Evolutionary conservation across 2,888 invertebrate species (phyloP).

Genomic region (Pandemis heparana): DNA sequence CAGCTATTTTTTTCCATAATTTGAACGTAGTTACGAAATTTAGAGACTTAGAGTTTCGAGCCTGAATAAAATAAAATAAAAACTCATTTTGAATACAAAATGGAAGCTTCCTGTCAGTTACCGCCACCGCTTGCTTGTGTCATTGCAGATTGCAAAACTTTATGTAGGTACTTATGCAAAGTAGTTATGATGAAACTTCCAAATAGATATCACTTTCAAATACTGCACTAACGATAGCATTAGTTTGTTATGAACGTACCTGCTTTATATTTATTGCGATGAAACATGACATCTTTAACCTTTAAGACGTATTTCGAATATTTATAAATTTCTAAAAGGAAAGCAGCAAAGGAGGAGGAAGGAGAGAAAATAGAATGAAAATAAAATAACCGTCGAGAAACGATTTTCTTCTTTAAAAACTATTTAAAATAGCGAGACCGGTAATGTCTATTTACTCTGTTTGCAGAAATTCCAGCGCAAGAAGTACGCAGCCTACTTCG

Average conservation of each 20-base stretch:
- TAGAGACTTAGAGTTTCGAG: neutral
- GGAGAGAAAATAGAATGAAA: neutral
- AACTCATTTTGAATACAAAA: slow-evolving; percentile 25
- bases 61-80: neutral
- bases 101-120: neutral
- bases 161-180: too few relatives aligned
- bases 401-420: neutral
- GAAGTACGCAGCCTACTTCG: neutral
- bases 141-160: neutral
- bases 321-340: neutral
- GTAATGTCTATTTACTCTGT: neutral
- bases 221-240: too few relatives aligned
- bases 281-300: too few relatives aligned
- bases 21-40: too few relatives aligned
- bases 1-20: too few relatives aligned
- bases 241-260: too few relatives aligned
- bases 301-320: too few relatives aligned
- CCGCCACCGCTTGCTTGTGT: slow-evolving; percentile 2
- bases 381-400: too few relatives aligned
- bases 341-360: neutral
- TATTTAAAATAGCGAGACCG: neutral
- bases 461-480: neutral
- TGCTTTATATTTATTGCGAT: too few relatives aligned
- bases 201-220: neutral
- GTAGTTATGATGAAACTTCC: neutral